Evolutionary conservation across 2,888 invertebrate species (phyloP).

Genomic region (Agrilus biguttatus): DNA sequence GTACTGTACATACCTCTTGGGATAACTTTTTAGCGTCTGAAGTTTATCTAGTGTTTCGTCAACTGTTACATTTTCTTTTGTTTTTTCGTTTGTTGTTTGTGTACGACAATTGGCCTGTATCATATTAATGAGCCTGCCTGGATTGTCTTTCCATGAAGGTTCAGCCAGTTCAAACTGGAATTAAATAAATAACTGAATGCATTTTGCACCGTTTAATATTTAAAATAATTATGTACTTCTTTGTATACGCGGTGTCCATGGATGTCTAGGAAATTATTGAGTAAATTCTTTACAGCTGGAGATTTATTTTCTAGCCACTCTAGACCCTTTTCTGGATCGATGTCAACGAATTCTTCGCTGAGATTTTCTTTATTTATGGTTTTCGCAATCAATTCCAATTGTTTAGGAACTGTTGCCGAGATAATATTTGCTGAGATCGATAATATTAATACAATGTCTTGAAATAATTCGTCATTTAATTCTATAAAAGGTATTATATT

Average conservation of each 20-base stretch:
- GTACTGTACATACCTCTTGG: constrained; percentile 28
- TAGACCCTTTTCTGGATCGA: constrained; percentile 35
- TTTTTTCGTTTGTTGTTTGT: constrained; percentile 15
- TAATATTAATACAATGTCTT: constrained; percentile 53
- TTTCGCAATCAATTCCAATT: constrained; percentile 20
- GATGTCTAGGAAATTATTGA: constrained; percentile 43
- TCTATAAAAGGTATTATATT: constrained; percentile 28
- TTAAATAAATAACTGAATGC: constrained; percentile 3
- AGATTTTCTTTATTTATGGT: constrained; percentile 22
- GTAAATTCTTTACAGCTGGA: constrained; percentile 31
- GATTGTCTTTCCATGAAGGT: constrained; percentile 51
- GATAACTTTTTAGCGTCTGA: constrained; percentile 34
- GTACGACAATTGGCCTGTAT: constrained; percentile 38
- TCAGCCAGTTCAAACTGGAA: constrained; percentile 51
- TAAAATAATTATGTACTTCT: constrained; percentile 38
- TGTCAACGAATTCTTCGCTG: constrained; percentile 33
- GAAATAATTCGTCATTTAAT: constrained; percentile 47
- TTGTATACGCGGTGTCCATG: constrained; percentile 58
- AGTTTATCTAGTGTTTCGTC: constrained; percentile 36
- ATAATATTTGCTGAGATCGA: constrained; percentile 53
- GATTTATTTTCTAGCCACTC: constrained; percentile 44
- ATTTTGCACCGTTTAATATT: background rate
- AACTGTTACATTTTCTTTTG: constrained; percentile 24
- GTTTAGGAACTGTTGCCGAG: constrained; percentile 53
- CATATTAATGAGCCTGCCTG: constrained; percentile 43